Evolutionary conservation across 2,797 vertebrate genomes (phyloP), one percentile per base, ranked within the genome.

Genomic region (Falco berigora): DNA sequence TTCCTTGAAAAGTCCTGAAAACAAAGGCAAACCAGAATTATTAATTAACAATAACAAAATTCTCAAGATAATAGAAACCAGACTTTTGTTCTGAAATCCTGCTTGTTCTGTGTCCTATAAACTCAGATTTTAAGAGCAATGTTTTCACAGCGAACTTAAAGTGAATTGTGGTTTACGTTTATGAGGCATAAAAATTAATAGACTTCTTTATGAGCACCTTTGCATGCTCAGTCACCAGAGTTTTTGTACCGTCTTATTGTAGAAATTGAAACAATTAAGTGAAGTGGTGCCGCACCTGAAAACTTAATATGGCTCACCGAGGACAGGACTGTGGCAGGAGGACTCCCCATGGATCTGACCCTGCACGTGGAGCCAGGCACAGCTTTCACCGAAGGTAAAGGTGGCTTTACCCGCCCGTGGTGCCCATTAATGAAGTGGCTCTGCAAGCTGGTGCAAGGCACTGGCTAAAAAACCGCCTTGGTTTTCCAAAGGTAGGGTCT

Each of bases 21-120:
- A 96, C 83, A 92, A 92, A 76, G 55, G 87, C 85, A 92, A 95
- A 97, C 34, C 49, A 89, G 82, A 96, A 89, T 90, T 95, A 97
- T 96, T 94, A 89, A 94, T 85, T 77, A 80, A 79, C 63, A 94
- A 88, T 72, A 96, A 88, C 17, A 86, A 71, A 84, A 73, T 94
- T 97, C 88, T 92, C 12, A 5, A 95, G 73, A 88, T 50, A 95
- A 90, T 69, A 90, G 46, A 95, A 96, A 90, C n/a, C 19, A 32
- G 12, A 23, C 14, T 94, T 95, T 71, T 94, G 55, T 87, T 89
- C 79, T 88, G 71, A 86, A 95, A 56, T 49, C 59, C 42, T 58
- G 12, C 92, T 97, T 95, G 64, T 74, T 93, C 72, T 21, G 2
- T 72, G 78, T 86, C 91, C 28, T 91, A 58, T 86, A 88, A 93